These are phyloP conservation scores for Ectobius pallidus DNA, from an alignment of 2,888 invertebrate genomes.

Conservation along the genomic window DNA sequence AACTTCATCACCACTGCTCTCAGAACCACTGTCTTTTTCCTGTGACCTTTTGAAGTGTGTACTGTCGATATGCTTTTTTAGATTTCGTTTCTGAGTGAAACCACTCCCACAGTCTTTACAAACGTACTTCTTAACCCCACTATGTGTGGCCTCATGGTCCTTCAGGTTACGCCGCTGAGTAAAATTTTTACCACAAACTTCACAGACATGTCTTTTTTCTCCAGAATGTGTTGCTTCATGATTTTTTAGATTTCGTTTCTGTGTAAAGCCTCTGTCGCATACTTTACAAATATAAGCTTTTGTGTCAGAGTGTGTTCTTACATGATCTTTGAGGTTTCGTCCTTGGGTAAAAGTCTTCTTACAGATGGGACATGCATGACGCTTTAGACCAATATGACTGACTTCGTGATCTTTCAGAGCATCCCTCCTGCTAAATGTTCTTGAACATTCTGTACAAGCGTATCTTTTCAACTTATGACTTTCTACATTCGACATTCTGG, in stretches of 20 bases:
- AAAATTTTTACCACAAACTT: neutral
- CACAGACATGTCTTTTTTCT: neutral
- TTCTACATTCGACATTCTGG: no score
- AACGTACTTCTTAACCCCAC: neutral
- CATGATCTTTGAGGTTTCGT: constrained; percentile 5
- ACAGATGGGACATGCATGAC: neutral
- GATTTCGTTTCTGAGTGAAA: constrained; percentile 14
- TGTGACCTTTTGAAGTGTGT: no score
- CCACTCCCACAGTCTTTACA: constrained; percentile 3
- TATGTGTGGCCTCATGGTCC: constrained; percentile 9
- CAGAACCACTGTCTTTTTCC: no score
- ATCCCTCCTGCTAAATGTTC: no score
- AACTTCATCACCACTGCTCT: no score
- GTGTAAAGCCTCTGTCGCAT: neutral
- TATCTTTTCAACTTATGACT: no score
- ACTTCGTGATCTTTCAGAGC: constrained; percentile 3
- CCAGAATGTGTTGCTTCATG: constrained; percentile 3
- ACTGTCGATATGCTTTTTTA: neutral
- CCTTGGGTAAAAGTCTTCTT: constrained; percentile 1
- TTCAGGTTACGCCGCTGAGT: constrained; percentile 16
- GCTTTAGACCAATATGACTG: neutral
- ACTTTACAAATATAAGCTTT: neutral
- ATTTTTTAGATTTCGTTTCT: neutral
- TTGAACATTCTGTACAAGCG: no score
- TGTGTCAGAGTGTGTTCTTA: neutral